These are phyloP conservation scores for Criorhina ranunculi DNA, from an alignment of 2,888 invertebrate genomes.

Conservation along the genomic window DNA sequence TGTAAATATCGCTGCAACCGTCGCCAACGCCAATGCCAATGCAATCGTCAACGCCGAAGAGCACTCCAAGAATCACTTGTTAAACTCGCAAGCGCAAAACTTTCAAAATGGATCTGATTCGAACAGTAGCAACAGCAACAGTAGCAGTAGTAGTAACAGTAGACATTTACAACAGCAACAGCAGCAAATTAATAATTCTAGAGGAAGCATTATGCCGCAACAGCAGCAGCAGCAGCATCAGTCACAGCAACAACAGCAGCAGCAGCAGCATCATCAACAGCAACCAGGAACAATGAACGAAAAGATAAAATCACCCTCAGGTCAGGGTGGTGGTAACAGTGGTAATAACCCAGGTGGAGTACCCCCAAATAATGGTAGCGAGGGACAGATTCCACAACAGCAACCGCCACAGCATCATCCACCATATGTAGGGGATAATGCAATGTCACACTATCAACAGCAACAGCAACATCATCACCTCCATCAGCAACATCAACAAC, in stretches of 20 bases:
- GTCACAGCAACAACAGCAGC: conserved; percentile 78
- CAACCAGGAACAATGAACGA: conserved; percentile 82
- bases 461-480: conserved; percentile 80
- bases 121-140: conserved; percentile 66
- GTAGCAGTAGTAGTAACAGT: conserved; percentile 69
- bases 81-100: conserved; percentile 72
- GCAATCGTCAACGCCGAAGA: conserved; percentile 50
- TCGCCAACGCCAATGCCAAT: conserved; percentile 40
- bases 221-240: conserved; percentile 79
- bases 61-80: conserved; percentile 66
- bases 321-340: conserved; percentile 80
- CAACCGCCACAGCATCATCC: conserved; percentile 82
- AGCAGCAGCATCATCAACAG: conserved; percentile 78
- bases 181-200: conserved; percentile 54
- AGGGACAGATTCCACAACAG: conserved; percentile 79
- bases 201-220: conserved; percentile 81
- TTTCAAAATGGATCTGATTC: conserved; percentile 79
- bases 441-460: conserved; percentile 83
- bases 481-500: conserved; percentile 79
- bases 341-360: conserved; percentile 76
- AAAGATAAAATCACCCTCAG: conserved; percentile 84
- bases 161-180: conserved; percentile 64
- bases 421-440: conserved; percentile 79
- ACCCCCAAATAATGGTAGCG: conserved; percentile 82
- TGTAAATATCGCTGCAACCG: conserved; percentile 72